Base-by-base conservation (phyloP, 2,113 vertebrate genomes). In the Elgaria multicarinata region DNA sequence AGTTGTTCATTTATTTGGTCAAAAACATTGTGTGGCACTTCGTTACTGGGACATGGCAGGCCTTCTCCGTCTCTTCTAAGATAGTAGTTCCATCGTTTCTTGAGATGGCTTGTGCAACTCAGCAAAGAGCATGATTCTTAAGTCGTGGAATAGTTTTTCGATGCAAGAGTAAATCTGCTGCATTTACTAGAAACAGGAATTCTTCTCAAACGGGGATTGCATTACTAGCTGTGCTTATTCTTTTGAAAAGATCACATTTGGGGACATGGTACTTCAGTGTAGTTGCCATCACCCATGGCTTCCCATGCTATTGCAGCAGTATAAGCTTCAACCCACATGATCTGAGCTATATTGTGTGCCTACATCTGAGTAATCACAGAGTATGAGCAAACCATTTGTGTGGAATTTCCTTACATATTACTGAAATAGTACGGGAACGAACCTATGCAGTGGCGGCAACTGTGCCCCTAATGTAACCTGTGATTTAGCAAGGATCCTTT, bases 141-240 rank as follows among this genome's bases (percentile, higher is more conserved):
- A 87, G 62, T 86, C 91, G 66, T 44, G 22, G 75, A 90, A 55
- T 86, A 71, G 8, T 10, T 84, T 85, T 92, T 74, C 66, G 9
- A 89, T 83, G 6, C 50, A 78, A 18, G 33, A 81, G 82, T 85
- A 26, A 53, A n/a, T 90, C 86, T 83, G 64, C 69, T 55, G 16
- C 67, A 5, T 83, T 85, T 46, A 58, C 80, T n/a, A 50, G 89
- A 92, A 92, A 46, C 13, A 71, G 50, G 12, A 31, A 62, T 7
- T 80, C 33, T 67, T 2, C 36, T 44, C 72, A 77, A 44, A 33
- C 28, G 28, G 67, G 67, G 9, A 33, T 72, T 33, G 2, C 33
- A 12, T 22, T 53, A 13, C 46, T 39, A 7, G 58, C 22, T 50
- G 10, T 36, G 28, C 20, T 44, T 18, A n/a, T 50, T 5, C 18